Evolutionary conservation across 2,797 vertebrate genomes (phyloP).

Genomic region (Coilia nasus): DNA sequence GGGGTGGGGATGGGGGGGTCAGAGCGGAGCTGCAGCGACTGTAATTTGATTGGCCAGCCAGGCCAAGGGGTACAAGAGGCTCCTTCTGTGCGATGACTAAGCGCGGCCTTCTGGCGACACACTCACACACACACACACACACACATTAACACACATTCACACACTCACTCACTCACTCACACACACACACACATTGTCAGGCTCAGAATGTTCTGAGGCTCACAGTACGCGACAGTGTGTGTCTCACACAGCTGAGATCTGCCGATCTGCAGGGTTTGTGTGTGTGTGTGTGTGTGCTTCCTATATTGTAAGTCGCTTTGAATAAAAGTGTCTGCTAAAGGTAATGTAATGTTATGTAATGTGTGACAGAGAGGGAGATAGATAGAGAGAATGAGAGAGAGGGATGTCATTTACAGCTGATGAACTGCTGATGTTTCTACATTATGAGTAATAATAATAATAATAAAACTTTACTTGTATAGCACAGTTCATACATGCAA

Average conservation of each 20-base stretch:
- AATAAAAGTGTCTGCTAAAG: not conserved
- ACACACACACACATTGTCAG: too few species aligned
- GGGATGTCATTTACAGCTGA: not conserved
- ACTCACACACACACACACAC: not conserved
- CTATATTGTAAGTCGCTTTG: too few species aligned
- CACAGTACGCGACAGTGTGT: not conserved
- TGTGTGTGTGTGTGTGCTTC: not conserved
- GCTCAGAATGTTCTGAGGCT: not conserved
- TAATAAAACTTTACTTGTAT: too few species aligned
- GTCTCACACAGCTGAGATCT: not conserved
- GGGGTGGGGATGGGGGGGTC: too few species aligned
- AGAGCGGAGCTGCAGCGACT: not conserved
- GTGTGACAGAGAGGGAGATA: not conserved
- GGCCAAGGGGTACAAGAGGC: not conserved
- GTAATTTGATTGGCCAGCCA: not conserved
- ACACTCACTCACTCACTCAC: too few species aligned
- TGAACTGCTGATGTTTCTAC: too few species aligned
- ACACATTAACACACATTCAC: too few species aligned
- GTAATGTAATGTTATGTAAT: not conserved
- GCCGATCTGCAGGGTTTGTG: not conserved
- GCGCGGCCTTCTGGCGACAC: not conserved
- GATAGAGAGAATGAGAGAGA: not conserved
- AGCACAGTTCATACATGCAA: too few species aligned
- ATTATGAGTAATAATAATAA: too few species aligned
- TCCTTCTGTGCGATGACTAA: not conserved